Conservation (phyloP, 2,113 vertebrate species). For the Phalacrocorax carbo region DNA sequence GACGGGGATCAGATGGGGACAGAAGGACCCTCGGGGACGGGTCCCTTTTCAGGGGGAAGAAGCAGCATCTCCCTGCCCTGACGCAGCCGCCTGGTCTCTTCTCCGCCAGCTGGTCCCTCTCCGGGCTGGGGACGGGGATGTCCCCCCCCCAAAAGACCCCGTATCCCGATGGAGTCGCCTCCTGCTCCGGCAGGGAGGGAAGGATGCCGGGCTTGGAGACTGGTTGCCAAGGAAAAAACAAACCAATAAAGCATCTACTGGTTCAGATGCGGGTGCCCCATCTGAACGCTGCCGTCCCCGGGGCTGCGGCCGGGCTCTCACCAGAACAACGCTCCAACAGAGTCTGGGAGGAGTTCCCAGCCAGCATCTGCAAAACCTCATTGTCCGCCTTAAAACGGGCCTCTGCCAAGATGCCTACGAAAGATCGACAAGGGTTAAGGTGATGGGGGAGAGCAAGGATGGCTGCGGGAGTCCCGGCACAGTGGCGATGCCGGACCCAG, state of each 20-base stretch:
- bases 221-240: background rate
- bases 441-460: background rate
- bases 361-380: background rate
- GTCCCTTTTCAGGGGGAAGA: background rate
- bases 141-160: background rate
- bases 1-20: background rate
- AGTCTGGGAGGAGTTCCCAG: background rate
- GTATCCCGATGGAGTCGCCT: background rate
- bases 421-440: background rate
- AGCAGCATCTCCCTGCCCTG: background rate
- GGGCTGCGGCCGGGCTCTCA: background rate
- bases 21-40: background rate
- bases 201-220: background rate
- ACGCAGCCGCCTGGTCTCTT: background rate
- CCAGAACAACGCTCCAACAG: constrained; percentile 28
- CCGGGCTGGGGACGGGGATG: background rate
- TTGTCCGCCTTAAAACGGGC: background rate
- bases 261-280: background rate
- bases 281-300: background rate
- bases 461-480: background rate
- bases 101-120: background rate
- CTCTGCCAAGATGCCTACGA: background rate
- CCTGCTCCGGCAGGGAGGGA: background rate
- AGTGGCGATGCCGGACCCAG: background rate
- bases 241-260: background rate